Conservation (phyloP, 2,888 invertebrate species). For the Thecophora atra region DNA sequence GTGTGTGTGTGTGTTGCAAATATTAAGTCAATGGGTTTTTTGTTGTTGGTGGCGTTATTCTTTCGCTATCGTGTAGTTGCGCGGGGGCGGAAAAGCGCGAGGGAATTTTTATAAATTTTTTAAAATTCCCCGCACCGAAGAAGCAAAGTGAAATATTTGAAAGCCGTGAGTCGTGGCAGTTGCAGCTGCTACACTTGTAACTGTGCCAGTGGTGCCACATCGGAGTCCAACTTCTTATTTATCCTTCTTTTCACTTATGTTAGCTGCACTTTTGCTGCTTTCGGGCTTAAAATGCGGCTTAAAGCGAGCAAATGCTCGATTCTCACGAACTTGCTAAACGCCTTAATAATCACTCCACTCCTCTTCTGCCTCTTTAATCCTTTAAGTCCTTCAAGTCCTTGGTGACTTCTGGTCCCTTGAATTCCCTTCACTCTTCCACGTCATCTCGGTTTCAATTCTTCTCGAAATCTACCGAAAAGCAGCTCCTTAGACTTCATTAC, state of each 20-base stretch:
- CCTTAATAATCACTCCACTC: too few species aligned
- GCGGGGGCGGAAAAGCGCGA: conserved; percentile 3
- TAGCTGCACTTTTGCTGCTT: not conserved
- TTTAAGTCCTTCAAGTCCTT: too few species aligned
- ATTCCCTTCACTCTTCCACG: too few species aligned
- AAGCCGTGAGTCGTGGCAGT: conserved; percentile 6
- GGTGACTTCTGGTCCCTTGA: too few species aligned
- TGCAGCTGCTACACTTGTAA: conserved; percentile 5
- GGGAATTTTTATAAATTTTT: conserved; percentile 25
- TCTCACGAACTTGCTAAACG: too few species aligned
- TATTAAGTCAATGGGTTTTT: conserved; percentile 36
- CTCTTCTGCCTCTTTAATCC: too few species aligned
- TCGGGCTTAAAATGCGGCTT: not conserved
- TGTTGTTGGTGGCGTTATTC: conserved; percentile 20
- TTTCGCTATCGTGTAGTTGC: not conserved
- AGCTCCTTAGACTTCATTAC: too few species aligned
- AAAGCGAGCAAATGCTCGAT: too few species aligned
- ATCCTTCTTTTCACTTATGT: too few species aligned
- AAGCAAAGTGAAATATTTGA: conserved; percentile 30
- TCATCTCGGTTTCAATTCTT: too few species aligned
- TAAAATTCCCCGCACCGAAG: conserved; percentile 1
- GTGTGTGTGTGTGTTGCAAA: conserved; percentile 33
- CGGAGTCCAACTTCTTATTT: not conserved
- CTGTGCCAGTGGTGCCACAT: conserved; percentile 32
- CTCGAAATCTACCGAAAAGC: too few species aligned